Base-by-base conservation (phyloP, 2,113 vertebrate species). In the Fregetta grallaria region DNA sequence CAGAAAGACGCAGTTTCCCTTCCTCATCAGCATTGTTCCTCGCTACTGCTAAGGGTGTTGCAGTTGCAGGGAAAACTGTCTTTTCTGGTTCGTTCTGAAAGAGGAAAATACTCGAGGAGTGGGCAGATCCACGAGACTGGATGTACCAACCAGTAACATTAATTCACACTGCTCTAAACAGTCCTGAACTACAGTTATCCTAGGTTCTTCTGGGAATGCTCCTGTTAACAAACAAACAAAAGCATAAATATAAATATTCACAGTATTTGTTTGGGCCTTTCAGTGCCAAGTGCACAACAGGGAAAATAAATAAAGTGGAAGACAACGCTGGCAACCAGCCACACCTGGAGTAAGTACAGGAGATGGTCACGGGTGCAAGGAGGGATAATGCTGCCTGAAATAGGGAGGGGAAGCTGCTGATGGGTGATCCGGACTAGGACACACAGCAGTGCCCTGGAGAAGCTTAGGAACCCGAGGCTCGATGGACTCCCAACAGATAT, bases 211-310 rank as follows among this genome's bases (percentile, higher is more conserved):
- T 77, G 73, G 56, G 53, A 87, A 85, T 81, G 16, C 16, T 78
- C 53, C 32, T 72, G 29, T 50, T 75, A 85, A 94, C 58, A 88
- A 93, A 72, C 53, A 92, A 78, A 90, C 44, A 81, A 70, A 88
- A 86, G 26, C 71, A 87, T 70, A 79, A 88, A 83, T 26, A 72
- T 47, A 91, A 96, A 93, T 86, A 87, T 82, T 82, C 84, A 62
- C 44, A 42, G 22, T 38, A 45, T 70, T 81, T 85, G 40, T 56
- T 49, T 72, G 44, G 50, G 53, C 36, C 50, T 87, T 88, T 80
- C 59, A 40, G 50, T 88, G 87, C 44, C 62, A 91, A 88, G 62
- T 70, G 30, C 50, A 79, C 38, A 77, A 44, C 10, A 0, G 4
- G 66, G 68, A 91, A 93, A 90, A 83, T 47, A 58, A 92, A 71